A percentile compares a stretch with the other conserved stretches of the same genome.
Conservation (phyloP, 1,140 invertebrate genomes). For the Rhysida immarginata region DNA sequence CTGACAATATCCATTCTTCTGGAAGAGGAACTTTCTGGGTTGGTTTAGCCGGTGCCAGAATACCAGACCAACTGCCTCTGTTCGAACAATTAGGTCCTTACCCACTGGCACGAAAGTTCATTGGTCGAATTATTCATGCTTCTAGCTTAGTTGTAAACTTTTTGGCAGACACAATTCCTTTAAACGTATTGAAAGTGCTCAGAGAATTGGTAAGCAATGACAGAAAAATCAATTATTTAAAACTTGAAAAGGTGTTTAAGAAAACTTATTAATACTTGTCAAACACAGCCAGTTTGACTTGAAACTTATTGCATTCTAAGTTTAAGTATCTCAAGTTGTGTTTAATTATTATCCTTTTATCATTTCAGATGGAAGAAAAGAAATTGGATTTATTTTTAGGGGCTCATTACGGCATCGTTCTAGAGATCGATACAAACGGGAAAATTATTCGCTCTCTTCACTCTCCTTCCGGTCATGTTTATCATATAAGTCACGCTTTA, state of each 20-base stretch:
- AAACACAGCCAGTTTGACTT: slow-evolving; percentile 6
- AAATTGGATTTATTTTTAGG: slow-evolving; percentile 29
- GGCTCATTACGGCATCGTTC: slow-evolving; percentile 20
- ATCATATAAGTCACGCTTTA: slow-evolving; percentile 40
- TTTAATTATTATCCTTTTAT: slow-evolving; percentile 31
- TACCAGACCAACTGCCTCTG: background rate
- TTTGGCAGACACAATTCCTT: too few species aligned
- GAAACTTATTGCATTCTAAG: slow-evolving; percentile 17
- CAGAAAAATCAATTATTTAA: too few species aligned
- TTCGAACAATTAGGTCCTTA: background rate
- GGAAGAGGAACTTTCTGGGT: background rate
- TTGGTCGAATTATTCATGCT: slow-evolving; percentile 19
- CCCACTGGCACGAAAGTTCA: slow-evolving; percentile 10
- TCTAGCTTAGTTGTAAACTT: too few species aligned
- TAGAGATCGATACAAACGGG: slow-evolving; percentile 5
- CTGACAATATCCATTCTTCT: background rate
- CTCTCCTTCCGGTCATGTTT: slow-evolving; percentile 33
- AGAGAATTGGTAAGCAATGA: too few species aligned
- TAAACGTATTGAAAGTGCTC: too few species aligned
- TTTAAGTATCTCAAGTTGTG: too few species aligned
- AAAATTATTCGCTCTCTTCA: slow-evolving; percentile 25
- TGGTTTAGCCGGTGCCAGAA: background rate
- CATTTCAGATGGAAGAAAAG: slow-evolving; percentile 28
- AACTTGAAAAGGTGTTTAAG: slow-evolving; percentile 15
- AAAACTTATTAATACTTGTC: slow-evolving; percentile 8